These are phyloP conservation scores for Drosophila rubida DNA, from an alignment of 2,888 invertebrate species.

Conservation along the genomic window DNA sequence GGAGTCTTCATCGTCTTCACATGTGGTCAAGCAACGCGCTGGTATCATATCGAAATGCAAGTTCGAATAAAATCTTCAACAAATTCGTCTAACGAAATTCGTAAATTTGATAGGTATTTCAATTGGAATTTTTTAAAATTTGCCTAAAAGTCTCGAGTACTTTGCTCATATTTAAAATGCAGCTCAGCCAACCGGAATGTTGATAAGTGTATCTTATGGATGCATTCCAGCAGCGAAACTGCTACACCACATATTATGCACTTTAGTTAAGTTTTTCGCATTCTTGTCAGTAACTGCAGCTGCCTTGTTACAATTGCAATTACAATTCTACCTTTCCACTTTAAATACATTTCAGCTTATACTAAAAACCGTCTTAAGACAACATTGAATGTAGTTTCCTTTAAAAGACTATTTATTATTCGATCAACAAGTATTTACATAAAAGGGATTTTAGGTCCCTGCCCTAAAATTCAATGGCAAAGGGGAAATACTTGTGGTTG, in stretches of 20 bases:
- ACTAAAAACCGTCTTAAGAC: background rate
- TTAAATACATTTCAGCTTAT: background rate
- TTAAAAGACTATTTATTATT: background rate
- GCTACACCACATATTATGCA: no score
- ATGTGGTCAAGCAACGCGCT: constrained; percentile 47
- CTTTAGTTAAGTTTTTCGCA: no score
- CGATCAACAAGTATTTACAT: background rate
- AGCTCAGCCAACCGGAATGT: background rate
- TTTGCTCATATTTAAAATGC: background rate
- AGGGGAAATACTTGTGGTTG: constrained; percentile 84
- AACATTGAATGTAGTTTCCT: background rate
- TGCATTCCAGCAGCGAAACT: background rate
- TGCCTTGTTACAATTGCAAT: no score
- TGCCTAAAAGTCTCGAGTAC: background rate
- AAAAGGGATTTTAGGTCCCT: background rate
- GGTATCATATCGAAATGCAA: constrained; percentile 50
- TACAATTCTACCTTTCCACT: background rate
- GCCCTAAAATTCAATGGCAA: constrained; percentile 81
- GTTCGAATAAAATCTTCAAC: constrained; percentile 22
- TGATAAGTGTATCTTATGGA: background rate
- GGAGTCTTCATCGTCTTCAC: constrained; percentile 55
- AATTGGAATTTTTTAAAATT: background rate
- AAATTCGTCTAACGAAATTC: constrained; percentile 7
- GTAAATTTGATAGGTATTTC: constrained; percentile 17
- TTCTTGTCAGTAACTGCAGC: no score